Conservation (phyloP, 2,888 invertebrate genomes). For the Poecilus cupreus region DNA sequence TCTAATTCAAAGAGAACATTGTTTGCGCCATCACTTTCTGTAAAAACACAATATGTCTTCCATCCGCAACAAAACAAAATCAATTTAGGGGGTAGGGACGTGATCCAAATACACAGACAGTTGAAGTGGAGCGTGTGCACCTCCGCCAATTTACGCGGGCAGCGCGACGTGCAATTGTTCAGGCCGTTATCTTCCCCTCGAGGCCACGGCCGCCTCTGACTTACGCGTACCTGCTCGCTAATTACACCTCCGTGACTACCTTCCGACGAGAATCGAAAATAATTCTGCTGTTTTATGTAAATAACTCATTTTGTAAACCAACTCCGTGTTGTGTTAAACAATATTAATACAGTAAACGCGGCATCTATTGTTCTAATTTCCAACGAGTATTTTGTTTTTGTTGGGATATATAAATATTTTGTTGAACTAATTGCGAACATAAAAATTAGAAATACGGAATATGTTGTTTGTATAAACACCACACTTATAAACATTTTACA, state of each 20-base stretch:
- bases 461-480: constrained; percentile 18
- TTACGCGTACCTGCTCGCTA: constrained; percentile 37
- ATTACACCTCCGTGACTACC: constrained; percentile 45
- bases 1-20: constrained; percentile 10
- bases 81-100: constrained; percentile 48
- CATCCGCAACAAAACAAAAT: constrained; percentile 48
- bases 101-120: constrained; percentile 41
- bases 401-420: constrained; percentile 24
- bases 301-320: constrained; percentile 53
- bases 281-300: constrained; percentile 57
- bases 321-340: constrained; percentile 37
- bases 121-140: background rate
- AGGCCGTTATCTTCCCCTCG: constrained; percentile 51
- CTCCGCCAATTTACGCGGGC: constrained; percentile 44
- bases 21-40: background rate
- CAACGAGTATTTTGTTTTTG: constrained; percentile 16
- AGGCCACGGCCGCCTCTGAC: constrained; percentile 36
- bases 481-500: background rate
- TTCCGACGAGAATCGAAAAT: constrained; percentile 46
- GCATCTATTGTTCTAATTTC: constrained; percentile 22
- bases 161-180: constrained; percentile 45
- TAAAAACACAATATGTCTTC: constrained; percentile 21
- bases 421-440: constrained; percentile 13
- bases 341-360: background rate
- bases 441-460: constrained; percentile 13